Evolutionary conservation across 2,888 invertebrate species (phyloP).

Genomic region (Leptopilina syphax): DNA sequence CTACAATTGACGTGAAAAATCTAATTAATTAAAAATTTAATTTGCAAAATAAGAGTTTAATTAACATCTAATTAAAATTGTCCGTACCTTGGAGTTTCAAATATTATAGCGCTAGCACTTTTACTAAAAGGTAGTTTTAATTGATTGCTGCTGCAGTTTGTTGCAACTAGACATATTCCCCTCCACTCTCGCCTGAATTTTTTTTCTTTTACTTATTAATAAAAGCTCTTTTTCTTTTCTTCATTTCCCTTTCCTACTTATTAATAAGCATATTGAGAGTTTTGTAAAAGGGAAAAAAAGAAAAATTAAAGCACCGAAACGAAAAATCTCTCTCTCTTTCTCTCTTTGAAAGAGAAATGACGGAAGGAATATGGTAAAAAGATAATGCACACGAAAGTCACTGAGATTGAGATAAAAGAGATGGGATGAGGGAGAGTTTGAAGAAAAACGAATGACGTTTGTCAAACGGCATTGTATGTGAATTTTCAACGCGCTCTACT

Average conservation of each 20-base stretch:
- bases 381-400: constrained; percentile 22
- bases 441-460: constrained; percentile 26
- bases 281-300: background rate
- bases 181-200: no score
- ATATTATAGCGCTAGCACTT: no score
- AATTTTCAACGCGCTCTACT: constrained; percentile 28
- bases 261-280: constrained; percentile 8
- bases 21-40: no score
- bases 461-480: constrained; percentile 18
- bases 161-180: no score
- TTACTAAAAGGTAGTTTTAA: background rate
- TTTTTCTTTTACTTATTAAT: no score
- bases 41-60: no score
- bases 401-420: constrained; percentile 15
- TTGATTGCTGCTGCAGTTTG: constrained; percentile 4
- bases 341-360: background rate
- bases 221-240: background rate
- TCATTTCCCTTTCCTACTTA: background rate
- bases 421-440: background rate
- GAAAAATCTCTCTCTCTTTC: background rate
- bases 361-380: background rate
- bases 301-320: background rate
- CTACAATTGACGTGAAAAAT: no score
- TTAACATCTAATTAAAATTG: no score
- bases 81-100: no score